Conservation (phyloP, 2,113 vertebrate genomes). For the Clarias macrocephalus region DNA sequence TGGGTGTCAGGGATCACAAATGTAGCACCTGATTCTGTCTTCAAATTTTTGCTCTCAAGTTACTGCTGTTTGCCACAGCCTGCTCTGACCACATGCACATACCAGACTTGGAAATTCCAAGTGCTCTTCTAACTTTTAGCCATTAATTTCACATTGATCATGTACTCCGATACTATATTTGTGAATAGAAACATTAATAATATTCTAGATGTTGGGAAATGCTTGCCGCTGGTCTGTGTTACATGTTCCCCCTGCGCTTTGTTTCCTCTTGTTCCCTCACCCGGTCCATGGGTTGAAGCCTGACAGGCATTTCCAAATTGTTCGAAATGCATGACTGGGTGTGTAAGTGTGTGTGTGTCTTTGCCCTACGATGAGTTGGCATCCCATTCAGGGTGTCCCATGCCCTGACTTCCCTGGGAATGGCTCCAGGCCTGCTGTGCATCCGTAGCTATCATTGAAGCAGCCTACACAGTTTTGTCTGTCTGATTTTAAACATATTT, state of each 20-base stretch:
- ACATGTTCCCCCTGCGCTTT: no score
- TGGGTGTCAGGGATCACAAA: conserved; percentile 35
- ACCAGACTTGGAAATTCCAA: neutral
- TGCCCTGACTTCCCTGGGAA: no score
- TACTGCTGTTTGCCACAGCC: neutral
- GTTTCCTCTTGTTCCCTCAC: no score
- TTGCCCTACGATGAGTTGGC: no score
- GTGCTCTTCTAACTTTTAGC: neutral
- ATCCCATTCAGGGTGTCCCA: no score
- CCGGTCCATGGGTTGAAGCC: no score
- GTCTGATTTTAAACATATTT: neutral
- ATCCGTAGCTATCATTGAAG: neutral
- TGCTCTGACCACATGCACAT: neutral
- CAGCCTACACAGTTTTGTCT: neutral
- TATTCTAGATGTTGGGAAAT: neutral
- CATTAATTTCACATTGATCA: conserved; percentile 6
- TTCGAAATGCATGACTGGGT: no score
- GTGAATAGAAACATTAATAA: neutral
- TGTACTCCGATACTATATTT: neutral
- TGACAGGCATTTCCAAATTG: no score
- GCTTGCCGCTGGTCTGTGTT: neutral
- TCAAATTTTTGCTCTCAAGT: conserved; percentile 30
- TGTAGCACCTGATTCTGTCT: conserved; percentile 37
- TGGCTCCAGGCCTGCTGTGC: neutral
- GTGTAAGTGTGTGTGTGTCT: no score